phyloP scores from a whole-genome alignment of 2,797 vertebrate species.

The Spinus pinus region DNA sequence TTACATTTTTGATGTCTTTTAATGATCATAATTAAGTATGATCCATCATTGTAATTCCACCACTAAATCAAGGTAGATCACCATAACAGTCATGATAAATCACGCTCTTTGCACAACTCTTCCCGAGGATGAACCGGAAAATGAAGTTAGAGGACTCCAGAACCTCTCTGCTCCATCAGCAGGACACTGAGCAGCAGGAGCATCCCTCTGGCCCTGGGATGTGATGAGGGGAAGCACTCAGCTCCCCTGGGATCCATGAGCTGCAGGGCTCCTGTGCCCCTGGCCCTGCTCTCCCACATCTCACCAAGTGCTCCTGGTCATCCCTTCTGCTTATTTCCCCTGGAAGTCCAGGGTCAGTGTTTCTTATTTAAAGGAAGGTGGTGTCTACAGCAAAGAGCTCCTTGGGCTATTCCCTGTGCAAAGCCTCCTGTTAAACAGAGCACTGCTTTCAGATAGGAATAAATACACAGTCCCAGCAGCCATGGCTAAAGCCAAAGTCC shows the following conservation, averaged over 20 bases:
- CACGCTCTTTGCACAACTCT: constrained; percentile 34
- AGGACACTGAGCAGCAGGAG: not conserved
- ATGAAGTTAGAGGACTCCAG: constrained; percentile 34
- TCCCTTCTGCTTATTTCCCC: not conserved
- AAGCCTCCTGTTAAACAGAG: not conserved
- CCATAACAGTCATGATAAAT: constrained; percentile 60
- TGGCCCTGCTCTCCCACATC: not conserved
- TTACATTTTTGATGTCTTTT: constrained; percentile 72
- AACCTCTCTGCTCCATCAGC: not conserved
- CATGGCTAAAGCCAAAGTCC: not conserved
- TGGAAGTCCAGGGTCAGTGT: not conserved
- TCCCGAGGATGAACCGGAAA: constrained; percentile 17
- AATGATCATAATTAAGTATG: constrained; percentile 74
- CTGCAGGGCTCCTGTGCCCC: not conserved
- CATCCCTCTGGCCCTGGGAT: fast-evolving
- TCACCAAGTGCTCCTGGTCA: not conserved
- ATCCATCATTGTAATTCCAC: constrained; percentile 71
- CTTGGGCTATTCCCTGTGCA: not conserved
- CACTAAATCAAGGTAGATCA: constrained; percentile 71
- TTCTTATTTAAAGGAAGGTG: not conserved
- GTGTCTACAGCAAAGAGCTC: not conserved
- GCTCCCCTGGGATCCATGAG: not conserved
- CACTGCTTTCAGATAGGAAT: not conserved
- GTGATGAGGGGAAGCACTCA: not conserved
- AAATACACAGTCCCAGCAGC: not conserved